These are phyloP conservation scores for Aurelia aurita DNA, from an alignment of 30 jellyfish, hydroid and myxozoan species.

Conservation along the genomic window DNA sequence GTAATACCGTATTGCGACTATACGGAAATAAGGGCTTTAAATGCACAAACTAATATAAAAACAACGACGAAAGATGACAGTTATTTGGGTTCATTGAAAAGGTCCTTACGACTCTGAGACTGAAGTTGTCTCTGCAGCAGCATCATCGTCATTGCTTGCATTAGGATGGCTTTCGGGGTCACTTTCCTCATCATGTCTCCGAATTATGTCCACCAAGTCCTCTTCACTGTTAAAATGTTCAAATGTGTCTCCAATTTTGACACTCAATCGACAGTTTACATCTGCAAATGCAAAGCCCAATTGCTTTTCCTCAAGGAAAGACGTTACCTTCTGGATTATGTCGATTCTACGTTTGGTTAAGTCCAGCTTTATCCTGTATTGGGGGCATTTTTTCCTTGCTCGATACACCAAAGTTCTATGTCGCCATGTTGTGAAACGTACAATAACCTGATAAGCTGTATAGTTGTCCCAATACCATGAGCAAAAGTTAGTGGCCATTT, in stretches of 20 bases:
- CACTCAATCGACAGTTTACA: neutral
- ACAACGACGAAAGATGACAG: neutral
- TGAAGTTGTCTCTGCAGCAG: constrained; percentile 2
- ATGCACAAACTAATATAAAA: neutral
- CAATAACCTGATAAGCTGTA: too few relatives aligned
- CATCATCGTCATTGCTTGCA: neutral
- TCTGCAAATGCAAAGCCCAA: constrained; percentile 1
- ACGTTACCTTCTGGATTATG: too few relatives aligned
- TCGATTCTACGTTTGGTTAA: too few relatives aligned
- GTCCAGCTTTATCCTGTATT: too few relatives aligned
- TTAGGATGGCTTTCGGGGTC: neutral
- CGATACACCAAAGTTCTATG: too few relatives aligned
- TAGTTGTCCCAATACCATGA: too few relatives aligned
- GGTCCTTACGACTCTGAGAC: too few relatives aligned
- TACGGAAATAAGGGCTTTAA: neutral
- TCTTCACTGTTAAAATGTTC: neutral
- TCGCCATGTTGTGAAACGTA: too few relatives aligned
- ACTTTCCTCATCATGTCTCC: neutral
- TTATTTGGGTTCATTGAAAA: neutral
- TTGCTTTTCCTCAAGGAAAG: too few relatives aligned
- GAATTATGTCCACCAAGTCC: constrained; percentile 1
- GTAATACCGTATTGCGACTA: neutral
- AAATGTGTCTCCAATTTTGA: neutral
- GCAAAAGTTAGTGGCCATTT: too few relatives aligned
- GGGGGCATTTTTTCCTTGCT: too few relatives aligned